These are phyloP conservation scores for Ptilorrhoa leucosticta DNA, from an alignment of 2,113 vertebrate genomes.

Conservation along the genomic window DNA sequence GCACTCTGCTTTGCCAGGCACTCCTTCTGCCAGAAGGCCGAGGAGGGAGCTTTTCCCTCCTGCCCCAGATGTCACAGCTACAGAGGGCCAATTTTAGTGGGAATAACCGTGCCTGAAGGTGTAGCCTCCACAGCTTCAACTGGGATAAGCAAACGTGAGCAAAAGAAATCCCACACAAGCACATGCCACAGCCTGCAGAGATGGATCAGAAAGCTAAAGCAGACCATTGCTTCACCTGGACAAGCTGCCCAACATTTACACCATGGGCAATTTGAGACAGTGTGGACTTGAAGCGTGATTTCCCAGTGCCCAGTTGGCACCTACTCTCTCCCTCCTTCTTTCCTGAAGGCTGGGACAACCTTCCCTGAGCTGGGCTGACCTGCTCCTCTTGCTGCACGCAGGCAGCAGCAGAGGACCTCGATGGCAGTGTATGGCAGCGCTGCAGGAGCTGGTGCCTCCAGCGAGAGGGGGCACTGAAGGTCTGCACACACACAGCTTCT, in stretches of 20 bases:
- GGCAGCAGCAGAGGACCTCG: rapidly evolving
- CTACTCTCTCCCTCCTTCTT: too few species aligned
- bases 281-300: rapidly evolving
- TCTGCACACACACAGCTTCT: not conserved
- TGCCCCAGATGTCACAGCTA: not conserved
- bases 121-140: not conserved
- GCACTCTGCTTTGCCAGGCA: not conserved
- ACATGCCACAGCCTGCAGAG: not conserved
- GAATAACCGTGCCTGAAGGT: not conserved
- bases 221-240: not conserved
- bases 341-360: rapidly evolving
- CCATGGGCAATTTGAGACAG: rapidly evolving
- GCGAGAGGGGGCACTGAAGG: rapidly evolving
- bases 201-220: not conserved
- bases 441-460: not conserved
- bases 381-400: rapidly evolving
- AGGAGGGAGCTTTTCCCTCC: not conserved
- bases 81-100: not conserved
- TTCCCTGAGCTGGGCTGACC: not conserved
- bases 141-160: not conserved
- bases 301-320: rapidly evolving
- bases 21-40: not conserved
- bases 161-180: not conserved
- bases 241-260: rapidly evolving
- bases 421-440: rapidly evolving